Base-by-base conservation (phyloP, 2,113 vertebrate species). In the Anas platyrhynchos region DNA sequence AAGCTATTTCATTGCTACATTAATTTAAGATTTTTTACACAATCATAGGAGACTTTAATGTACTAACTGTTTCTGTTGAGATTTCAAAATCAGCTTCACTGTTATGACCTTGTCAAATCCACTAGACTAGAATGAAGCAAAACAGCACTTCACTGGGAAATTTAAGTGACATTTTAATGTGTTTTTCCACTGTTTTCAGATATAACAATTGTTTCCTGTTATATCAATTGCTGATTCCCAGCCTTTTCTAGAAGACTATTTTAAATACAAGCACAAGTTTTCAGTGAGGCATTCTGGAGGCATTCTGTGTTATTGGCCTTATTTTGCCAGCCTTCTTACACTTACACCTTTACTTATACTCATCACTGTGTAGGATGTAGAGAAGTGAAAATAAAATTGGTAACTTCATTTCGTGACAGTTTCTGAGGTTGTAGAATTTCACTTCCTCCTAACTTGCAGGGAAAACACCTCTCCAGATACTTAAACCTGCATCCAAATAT, bases 101-200 rank as follows among this genome's bases (percentile, higher is more conserved):
- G 69, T 68, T 93, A 91, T 95, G 95, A 94, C 96, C 96, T 91
- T 92, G 84, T 58, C 67, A 85, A 69, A 76, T 14, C 17, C 86
- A 72, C 58, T 82, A 66, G 91, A 84, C 23, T 58, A 78, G 34
- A 82, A 89, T 91, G 61, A 61, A 82, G 32, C 2, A 67, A 34
- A 86, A 78, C 43, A 43, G 54, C 34, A 86, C 68, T 46, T 92
- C 83, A 65, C 6, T 81, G 56, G 69, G 69, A 95, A 95, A 82
- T 36, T 14, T 92, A 91, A 93, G 56, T 82, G 94, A 82, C 81
- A 82, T 79, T 89, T 87, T 95, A 95, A 95, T 91, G n/a, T 7
- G n/a, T 92, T 94, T 96, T 97, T 94, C 95, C 95, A 72, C 54
- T 92, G 58, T 79, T 92, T 82, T 87, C 80, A 89, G 89, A 93